Evolutionary conservation across 2,888 invertebrate genomes (phyloP).

Genomic region (Aleiodes testaceus): DNA sequence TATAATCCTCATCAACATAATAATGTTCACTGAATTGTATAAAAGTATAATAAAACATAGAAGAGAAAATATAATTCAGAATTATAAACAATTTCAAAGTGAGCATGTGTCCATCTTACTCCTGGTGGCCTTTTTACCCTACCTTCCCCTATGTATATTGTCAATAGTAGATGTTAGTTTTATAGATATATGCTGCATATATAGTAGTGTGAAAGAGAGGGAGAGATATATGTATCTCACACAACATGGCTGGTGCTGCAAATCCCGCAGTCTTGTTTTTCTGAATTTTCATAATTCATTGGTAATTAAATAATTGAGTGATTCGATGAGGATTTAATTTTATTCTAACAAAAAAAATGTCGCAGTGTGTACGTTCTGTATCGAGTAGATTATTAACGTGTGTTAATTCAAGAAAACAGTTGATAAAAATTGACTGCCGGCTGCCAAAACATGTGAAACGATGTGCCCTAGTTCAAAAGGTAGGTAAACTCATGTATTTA

Average conservation of each 20-base stretch:
- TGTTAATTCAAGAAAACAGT: slow-evolving; percentile 75
- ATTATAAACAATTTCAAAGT: too few species aligned
- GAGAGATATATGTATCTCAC: too few species aligned
- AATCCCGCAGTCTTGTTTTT: background rate
- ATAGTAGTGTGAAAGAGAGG: background rate
- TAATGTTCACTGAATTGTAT: too few species aligned
- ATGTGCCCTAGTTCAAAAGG: slow-evolving; percentile 76
- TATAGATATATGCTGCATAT: background rate
- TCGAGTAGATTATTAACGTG: slow-evolving; percentile 76
- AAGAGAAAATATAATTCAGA: too few species aligned
- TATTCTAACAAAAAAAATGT: slow-evolving; percentile 70
- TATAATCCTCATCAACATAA: too few species aligned
- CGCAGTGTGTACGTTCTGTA: slow-evolving; percentile 76
- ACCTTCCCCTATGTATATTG: too few species aligned
- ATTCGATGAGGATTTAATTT: background rate
- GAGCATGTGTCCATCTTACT: too few species aligned
- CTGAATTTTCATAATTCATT: background rate
- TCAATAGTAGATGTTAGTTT: too few species aligned
- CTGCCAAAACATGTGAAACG: slow-evolving; percentile 70
- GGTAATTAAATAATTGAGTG: background rate
- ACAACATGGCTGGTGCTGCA: background rate
- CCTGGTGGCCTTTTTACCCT: too few species aligned
- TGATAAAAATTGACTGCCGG: slow-evolving; percentile 75
- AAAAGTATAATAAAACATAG: too few species aligned
- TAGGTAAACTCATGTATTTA: slow-evolving; percentile 60